Percentiles rank a stretch among this genome's conserved stretches.
phyloP scores from a whole-genome alignment of 2,888 invertebrate genomes.

The Rhogogaster chlorosoma region DNA sequence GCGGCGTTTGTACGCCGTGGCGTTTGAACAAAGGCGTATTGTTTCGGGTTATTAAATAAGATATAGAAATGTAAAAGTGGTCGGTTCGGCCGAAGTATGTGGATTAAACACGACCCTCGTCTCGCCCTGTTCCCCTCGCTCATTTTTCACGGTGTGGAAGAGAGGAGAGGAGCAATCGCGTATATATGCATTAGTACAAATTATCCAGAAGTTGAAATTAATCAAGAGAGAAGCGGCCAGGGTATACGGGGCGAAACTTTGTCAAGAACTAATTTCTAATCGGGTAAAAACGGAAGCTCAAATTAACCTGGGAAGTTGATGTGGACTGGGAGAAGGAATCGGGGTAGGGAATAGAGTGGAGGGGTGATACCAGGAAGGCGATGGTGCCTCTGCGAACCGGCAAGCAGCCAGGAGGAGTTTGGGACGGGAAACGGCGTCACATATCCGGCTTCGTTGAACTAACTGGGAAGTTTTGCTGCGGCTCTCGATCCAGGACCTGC shows the following conservation, averaged over 20 bases:
- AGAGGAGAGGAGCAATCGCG: too few species aligned
- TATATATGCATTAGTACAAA: background rate
- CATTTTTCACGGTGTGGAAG: background rate
- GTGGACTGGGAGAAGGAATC: background rate
- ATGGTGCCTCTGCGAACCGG: slow-evolving; percentile 14
- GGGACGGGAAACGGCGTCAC: slow-evolving; percentile 69
- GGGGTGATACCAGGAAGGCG: slow-evolving; percentile 17
- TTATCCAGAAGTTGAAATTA: slow-evolving; percentile 5
- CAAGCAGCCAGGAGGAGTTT: slow-evolving; percentile 56
- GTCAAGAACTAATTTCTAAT: slow-evolving; percentile 60
- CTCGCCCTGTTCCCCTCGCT: background rate
- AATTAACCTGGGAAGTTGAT: slow-evolving; percentile 69
- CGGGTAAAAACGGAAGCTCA: slow-evolving; percentile 70
- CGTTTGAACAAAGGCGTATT: slow-evolving; percentile 34
- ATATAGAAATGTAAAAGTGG: slow-evolving; percentile 31
- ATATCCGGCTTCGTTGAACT: slow-evolving; percentile 70
- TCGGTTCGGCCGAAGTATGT: background rate
- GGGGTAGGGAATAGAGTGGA: background rate
- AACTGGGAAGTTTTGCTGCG: slow-evolving; percentile 57
- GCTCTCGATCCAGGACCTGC: slow-evolving; percentile 11
- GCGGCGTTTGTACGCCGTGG: background rate
- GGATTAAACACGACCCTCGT: slow-evolving; percentile 23
- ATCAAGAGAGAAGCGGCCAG: background rate
- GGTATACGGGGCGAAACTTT: background rate
- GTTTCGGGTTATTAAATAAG: slow-evolving; percentile 45